Percentiles rank a stretch among this genome's conserved stretches.
phyloP scores from a whole-genome alignment of 2,888 invertebrate genomes.

The Lasioglossum oenotherae region DNA sequence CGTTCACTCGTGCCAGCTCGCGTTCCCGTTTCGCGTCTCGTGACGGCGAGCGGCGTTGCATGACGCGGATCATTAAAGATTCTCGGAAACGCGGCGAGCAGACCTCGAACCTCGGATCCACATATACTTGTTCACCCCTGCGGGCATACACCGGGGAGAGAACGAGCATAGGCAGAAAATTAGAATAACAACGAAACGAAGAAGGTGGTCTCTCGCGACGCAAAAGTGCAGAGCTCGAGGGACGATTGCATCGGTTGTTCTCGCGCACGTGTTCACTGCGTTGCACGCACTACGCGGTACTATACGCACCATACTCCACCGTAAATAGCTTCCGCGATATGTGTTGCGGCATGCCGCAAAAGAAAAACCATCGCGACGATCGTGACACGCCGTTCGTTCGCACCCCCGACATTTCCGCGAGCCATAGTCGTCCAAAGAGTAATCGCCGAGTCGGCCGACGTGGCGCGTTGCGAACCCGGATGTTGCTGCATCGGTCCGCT shows the following conservation, averaged over 20 bases:
- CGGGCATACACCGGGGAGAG: background rate
- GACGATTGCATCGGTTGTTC: background rate
- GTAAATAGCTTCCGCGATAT: conserved; percentile 40
- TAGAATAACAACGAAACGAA: background rate
- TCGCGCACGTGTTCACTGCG: conserved; percentile 13
- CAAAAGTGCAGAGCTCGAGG: background rate
- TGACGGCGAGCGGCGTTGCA: conserved; percentile 41
- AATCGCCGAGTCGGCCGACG: background rate
- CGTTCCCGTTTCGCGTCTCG: conserved; percentile 19
- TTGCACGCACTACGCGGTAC: background rate
- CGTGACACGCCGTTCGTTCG: conserved; percentile 4
- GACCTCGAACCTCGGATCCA: conserved; percentile 13
- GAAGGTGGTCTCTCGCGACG: background rate
- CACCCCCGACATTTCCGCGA: conserved; percentile 9
- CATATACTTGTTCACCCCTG: background rate
- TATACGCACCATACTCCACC: conserved; percentile 6
- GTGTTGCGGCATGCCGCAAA: conserved; percentile 13
- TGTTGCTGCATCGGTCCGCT: background rate
- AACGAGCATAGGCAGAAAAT: background rate
- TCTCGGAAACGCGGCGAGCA: conserved; percentile 34
- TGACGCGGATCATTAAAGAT: conserved; percentile 53
- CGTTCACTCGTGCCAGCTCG: conserved; percentile 12
- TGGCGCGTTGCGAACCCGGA: background rate
- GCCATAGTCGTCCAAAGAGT: background rate
- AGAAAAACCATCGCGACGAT: conserved; percentile 12